Conservation (phyloP, 2,797 vertebrate species). For the Setipinna tenuifilis region DNA sequence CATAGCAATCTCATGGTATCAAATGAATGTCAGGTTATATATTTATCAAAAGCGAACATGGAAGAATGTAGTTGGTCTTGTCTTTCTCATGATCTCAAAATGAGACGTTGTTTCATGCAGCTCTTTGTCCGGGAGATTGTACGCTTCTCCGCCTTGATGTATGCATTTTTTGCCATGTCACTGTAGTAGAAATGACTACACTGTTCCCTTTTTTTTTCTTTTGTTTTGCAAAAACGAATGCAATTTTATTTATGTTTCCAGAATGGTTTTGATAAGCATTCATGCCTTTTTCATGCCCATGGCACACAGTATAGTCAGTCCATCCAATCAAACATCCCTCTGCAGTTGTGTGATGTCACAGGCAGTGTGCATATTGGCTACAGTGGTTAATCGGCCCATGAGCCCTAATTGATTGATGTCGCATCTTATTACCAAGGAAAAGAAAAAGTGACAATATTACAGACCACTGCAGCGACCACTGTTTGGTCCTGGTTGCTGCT, state of each 20-base stretch:
- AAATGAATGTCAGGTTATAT: slow-evolving; percentile 18
- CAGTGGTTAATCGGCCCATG: background rate
- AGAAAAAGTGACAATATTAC: background rate
- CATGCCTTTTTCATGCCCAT: slow-evolving; percentile 76
- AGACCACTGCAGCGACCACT: background rate
- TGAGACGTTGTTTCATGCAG: slow-evolving; percentile 58
- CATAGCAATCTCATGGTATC: background rate
- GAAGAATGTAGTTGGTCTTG: slow-evolving; percentile 61
- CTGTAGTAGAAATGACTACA: slow-evolving; percentile 43
- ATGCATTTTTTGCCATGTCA: slow-evolving; percentile 62
- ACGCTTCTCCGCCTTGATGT: slow-evolving; percentile 59
- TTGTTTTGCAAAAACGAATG: slow-evolving; percentile 49
- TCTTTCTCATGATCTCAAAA: slow-evolving; percentile 45
- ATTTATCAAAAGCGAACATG: slow-evolving; percentile 3
- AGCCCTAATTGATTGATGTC: background rate
- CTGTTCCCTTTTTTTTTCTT: background rate
- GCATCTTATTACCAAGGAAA: background rate
- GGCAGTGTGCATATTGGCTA: background rate
- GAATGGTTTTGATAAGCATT: slow-evolving; percentile 69
- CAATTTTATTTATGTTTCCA: slow-evolving; percentile 74
- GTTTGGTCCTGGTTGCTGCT: background rate
- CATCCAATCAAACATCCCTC: slow-evolving; percentile 44
- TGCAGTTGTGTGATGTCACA: background rate
- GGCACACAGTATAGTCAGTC: slow-evolving; percentile 26
- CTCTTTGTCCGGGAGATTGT: slow-evolving; percentile 44